Base-by-base conservation (phyloP, 2,888 invertebrate genomes). In the Cerastis rubricosa region DNA sequence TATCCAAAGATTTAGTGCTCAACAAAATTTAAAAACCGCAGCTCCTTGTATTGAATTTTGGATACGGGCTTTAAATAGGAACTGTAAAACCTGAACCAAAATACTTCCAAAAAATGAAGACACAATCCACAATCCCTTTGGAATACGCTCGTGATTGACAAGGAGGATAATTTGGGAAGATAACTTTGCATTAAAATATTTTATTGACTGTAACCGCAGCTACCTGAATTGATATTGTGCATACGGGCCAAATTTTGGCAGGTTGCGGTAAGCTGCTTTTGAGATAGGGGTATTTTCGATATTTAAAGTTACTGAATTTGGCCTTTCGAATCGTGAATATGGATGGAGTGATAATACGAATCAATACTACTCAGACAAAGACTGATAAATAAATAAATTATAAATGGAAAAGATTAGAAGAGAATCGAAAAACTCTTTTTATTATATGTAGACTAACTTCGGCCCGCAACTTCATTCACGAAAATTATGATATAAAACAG, bases 201-300 rank as follows among this genome's bases (percentile, higher is more conserved):
- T 51, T 72, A 51, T 84, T 84, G 81, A 74, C 72, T 75, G 71
- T 68, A 66, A 87, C 93, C 93, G 61, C 93, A 91, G 94, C 94
- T 94, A 91, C 95, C 91, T 92, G 94, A 92, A 92, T 94, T 93
- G 85, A 89, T 70, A 72, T 87, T 89, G 84, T 81, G 88, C 86
- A 94, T 94, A 94, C 93, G 94, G 94, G 95, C 90, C 89, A 90
- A 91, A 88, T 85, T 91, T 90, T 88, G 86, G 74, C 61, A 79
- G 65, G 35, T 71, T 81, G 76, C 19, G 84, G 86, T 76, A 43
- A 69, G 43, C 17, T 51, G 12, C 19, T 83, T 68, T 74, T 61
- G 47, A 49, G 40, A 73, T 74, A 73, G 66, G 72, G 71, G 85
- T 72, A 9, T 49, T 17, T 22, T 25, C 19, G 14, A 17, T n/a